These are phyloP conservation scores for Ormyrus nitidulus DNA, from an alignment of 2,888 invertebrate genomes.

Conservation along the genomic window DNA sequence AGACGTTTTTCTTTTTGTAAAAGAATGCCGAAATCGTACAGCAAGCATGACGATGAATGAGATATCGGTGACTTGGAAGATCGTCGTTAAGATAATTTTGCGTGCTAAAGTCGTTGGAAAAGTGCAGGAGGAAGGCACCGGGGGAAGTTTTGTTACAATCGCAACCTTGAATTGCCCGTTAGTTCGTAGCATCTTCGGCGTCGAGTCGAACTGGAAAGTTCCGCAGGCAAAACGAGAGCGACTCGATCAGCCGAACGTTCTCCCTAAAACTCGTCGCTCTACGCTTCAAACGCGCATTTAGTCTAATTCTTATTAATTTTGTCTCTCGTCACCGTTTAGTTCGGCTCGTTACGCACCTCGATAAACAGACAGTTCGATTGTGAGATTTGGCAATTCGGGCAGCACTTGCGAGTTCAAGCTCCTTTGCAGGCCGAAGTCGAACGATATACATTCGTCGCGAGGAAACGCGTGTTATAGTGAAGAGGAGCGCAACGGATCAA, in stretches of 20 bases:
- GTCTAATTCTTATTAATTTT: slow-evolving; percentile 42
- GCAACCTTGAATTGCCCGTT: neutral
- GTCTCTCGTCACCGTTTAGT: neutral
- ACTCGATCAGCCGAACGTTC: slow-evolving; percentile 32
- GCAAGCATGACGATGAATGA: neutral
- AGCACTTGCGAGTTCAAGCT: slow-evolving; percentile 69
- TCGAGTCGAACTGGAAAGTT: slow-evolving; percentile 25
- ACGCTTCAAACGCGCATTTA: slow-evolving; percentile 52
- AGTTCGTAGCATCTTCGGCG: slow-evolving; percentile 22
- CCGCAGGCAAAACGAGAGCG: slow-evolving; percentile 9
- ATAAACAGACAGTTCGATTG: slow-evolving; percentile 67
- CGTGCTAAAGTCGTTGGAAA: slow-evolving; percentile 31
- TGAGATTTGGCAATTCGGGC: slow-evolving; percentile 71
- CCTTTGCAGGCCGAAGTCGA: slow-evolving; percentile 59
- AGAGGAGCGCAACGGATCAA: no score
- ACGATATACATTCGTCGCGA: slow-evolving; percentile 17
- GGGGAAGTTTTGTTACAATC: slow-evolving; percentile 51
- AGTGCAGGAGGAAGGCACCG: slow-evolving; percentile 55
- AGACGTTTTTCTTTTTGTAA: neutral
- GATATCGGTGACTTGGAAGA: slow-evolving; percentile 9
- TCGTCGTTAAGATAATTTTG: slow-evolving; percentile 34
- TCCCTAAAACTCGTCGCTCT: slow-evolving; percentile 28
- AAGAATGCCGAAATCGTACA: neutral
- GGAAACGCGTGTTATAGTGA: neutral
- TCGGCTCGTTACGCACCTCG: slow-evolving; percentile 49